phyloP scores from a whole-genome alignment of 2,797 vertebrate species.

The Gouania willdenowi region DNA sequence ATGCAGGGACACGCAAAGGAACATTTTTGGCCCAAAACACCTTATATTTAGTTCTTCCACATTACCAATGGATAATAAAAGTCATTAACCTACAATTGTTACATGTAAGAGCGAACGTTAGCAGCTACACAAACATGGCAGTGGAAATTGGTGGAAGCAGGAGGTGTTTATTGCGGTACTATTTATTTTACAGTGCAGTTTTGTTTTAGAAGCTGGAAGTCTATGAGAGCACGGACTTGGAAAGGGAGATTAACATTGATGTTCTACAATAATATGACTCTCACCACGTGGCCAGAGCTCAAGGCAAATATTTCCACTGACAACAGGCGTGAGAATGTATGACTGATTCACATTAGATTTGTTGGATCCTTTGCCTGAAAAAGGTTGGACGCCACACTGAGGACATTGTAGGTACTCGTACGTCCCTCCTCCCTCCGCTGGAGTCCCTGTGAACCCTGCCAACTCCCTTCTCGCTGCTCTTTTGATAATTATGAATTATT shows the following conservation, averaged over 20 bases:
- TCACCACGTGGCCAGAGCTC: conserved; percentile 25
- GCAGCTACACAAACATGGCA: conserved; percentile 46
- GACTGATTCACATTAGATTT: conserved; percentile 48
- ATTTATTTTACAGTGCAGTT: conserved; percentile 40
- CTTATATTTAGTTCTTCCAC: conserved; percentile 32
- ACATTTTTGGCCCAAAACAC: conserved; percentile 11
- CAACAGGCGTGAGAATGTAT: conserved; percentile 37
- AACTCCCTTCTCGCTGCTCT: conserved; percentile 44
- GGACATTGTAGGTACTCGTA: conserved; percentile 12
- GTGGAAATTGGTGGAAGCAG: conserved; percentile 4
- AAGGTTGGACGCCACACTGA: conserved; percentile 36
- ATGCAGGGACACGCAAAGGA: neutral
- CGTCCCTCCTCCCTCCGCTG: conserved; percentile 17
- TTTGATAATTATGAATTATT: conserved; percentile 74
- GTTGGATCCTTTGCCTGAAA: conserved; percentile 31
- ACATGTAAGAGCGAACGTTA: conserved; percentile 26
- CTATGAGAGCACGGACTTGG: conserved; percentile 11
- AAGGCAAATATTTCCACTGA: conserved; percentile 49
- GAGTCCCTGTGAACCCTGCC: conserved; percentile 44
- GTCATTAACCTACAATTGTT: conserved; percentile 40
- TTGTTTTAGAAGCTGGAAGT: conserved; percentile 35
- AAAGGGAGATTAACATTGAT: conserved; percentile 10
- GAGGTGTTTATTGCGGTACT: conserved; percentile 44
- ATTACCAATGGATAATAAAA: conserved; percentile 34
- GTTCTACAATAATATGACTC: conserved; percentile 23